These are phyloP conservation scores for Zaprionus nigranus DNA, from an alignment of 1,140 invertebrate species.

Conservation along the genomic window DNA sequence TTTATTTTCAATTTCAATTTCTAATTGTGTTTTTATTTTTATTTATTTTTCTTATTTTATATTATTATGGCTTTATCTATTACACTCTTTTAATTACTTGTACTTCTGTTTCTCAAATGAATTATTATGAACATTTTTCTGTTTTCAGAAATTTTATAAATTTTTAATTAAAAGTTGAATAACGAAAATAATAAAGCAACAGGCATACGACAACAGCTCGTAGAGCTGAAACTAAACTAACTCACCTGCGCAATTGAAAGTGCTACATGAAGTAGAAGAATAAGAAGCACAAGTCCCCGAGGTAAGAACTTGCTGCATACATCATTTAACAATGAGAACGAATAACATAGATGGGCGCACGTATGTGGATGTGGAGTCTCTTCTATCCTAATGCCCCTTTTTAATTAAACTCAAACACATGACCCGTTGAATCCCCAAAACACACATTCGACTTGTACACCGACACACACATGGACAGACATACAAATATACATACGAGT, in stretches of 20 bases:
- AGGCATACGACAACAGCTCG: not conserved
- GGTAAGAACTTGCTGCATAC: constrained; percentile 37
- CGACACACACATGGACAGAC: not conserved
- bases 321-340: constrained; percentile 38
- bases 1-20: no score
- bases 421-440: constrained; percentile 71
- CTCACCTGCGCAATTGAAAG: constrained; percentile 32
- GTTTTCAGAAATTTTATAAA: no score
- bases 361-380: constrained; percentile 18
- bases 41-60: no score
- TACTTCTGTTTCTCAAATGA: no score
- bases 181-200: not conserved
- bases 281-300: not conserved
- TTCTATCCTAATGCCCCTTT: constrained; percentile 67
- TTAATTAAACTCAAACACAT: constrained; percentile 79
- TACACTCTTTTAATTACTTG: no score
- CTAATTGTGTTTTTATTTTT: no score
- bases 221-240: constrained; percentile 16
- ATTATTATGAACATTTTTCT: no score
- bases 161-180: no score
- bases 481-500: not conserved
- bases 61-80: no score
- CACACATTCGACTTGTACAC: constrained; percentile 69
- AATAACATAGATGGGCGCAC: constrained; percentile 16
- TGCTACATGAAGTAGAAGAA: not conserved